Conservation (phyloP, 2,797 vertebrate genomes). For the Tangara arthus region DNA sequence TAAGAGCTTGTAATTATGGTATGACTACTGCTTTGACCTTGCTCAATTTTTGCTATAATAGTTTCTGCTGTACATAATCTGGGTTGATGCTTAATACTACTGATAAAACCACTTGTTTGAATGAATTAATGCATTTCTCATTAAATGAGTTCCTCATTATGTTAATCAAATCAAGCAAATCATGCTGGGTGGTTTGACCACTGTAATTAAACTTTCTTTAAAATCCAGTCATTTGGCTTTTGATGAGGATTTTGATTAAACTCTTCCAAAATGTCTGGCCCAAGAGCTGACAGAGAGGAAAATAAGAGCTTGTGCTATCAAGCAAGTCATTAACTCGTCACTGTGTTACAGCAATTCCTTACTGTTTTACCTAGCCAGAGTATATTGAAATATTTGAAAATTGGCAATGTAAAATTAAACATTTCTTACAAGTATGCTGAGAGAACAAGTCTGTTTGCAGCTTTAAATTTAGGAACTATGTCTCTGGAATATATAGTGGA, state of each 20-base stretch:
- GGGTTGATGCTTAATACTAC: constrained; percentile 42
- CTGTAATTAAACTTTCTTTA: constrained; percentile 64
- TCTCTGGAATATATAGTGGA: neutral
- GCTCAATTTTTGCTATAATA: constrained; percentile 35
- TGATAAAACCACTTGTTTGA: constrained; percentile 64
- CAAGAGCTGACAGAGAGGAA: neutral
- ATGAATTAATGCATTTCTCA: constrained; percentile 62
- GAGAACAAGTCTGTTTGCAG: constrained; percentile 30
- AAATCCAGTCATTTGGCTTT: constrained; percentile 51
- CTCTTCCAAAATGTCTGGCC: constrained; percentile 23
- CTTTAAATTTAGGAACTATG: neutral
- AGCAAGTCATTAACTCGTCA: constrained; percentile 20
- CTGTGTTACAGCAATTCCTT: neutral
- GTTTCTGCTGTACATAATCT: constrained; percentile 43
- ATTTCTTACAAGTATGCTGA: neutral
- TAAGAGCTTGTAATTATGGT: constrained; percentile 31
- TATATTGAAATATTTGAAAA: constrained; percentile 1
- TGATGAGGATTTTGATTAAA: constrained; percentile 67
- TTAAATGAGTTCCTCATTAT: constrained; percentile 61
- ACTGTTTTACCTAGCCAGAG: neutral
- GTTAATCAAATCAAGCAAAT: constrained; percentile 67
- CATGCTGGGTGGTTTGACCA: constrained; percentile 53
- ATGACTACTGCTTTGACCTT: constrained; percentile 36
- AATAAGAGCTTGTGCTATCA: neutral
- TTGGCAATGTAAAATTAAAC: neutral